A percentile compares a stretch with the other conserved stretches of the same genome.
These are phyloP conservation scores for Thecophora atra DNA, from an alignment of 2,888 invertebrate genomes.

Conservation along the genomic window DNA sequence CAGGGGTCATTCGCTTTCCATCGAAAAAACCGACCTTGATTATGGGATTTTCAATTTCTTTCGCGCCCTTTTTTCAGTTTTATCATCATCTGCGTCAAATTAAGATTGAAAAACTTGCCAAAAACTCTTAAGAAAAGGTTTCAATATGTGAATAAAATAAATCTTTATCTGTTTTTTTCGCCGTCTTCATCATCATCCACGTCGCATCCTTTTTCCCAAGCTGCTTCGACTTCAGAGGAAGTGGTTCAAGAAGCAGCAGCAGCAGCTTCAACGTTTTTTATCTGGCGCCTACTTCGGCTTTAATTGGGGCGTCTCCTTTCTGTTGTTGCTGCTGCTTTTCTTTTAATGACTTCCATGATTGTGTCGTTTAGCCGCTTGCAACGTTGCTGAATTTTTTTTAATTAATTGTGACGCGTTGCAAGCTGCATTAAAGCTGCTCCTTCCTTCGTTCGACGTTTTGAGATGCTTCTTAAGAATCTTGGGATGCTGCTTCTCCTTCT, in stretches of 20 bases:
- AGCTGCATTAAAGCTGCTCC: conserved; percentile 21
- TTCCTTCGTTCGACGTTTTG: too few relatives aligned
- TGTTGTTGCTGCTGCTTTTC: conserved; percentile 2
- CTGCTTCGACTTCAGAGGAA: conserved; percentile 1
- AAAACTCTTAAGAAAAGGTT: too few relatives aligned
- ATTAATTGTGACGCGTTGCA: conserved; percentile 36
- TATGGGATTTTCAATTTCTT: too few relatives aligned
- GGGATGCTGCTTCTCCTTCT: neutral
- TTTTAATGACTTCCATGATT: conserved; percentile 37
- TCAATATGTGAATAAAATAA: neutral
- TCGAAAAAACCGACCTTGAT: too few relatives aligned
- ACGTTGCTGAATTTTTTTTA: conserved; percentile 31
- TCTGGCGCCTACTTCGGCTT: conserved; percentile 35
- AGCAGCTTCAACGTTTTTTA: conserved; percentile 7
- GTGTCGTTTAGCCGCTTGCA: conserved; percentile 30
- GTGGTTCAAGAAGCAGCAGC: neutral
- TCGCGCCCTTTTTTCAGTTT: neutral
- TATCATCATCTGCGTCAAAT: conserved; percentile 5
- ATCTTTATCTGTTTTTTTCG: neutral
- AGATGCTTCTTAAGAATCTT: neutral
- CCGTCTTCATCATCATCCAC: neutral
- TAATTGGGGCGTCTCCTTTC: conserved; percentile 24
- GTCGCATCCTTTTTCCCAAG: neutral
- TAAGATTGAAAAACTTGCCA: conserved; percentile 6
- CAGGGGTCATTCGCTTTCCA: too few relatives aligned